These are phyloP conservation scores for Marcusenius ussheri DNA, from an alignment of 2,113 vertebrate species.

Conservation along the genomic window DNA sequence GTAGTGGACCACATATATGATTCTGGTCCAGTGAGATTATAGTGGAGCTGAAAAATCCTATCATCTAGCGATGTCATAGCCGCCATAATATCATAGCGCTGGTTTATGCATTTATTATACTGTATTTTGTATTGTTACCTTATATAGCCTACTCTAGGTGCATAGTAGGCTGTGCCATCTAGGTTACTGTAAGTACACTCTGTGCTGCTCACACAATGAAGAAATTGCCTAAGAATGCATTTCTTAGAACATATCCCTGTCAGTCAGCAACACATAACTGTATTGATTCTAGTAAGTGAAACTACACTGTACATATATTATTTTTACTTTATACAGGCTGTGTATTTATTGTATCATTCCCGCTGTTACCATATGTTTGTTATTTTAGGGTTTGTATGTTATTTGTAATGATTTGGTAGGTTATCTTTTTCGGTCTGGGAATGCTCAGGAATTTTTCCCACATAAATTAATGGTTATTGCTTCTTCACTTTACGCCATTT, in stretches of 20 bases:
- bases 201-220: neutral
- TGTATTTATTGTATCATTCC: neutral
- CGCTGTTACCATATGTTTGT: neutral
- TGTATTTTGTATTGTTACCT: neutral
- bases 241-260: neutral
- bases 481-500: neutral
- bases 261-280: neutral
- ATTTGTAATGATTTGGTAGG: neutral
- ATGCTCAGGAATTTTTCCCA: neutral
- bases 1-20: neutral
- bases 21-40: neutral
- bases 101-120: neutral
- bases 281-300: neutral
- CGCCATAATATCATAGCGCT: no score
- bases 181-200: neutral
- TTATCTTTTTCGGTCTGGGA: neutral
- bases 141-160: neutral
- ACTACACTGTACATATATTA: neutral
- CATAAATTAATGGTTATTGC: neutral
- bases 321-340: neutral
- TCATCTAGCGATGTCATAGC: no score
- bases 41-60: no score
- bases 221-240: neutral
- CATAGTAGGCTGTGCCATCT: neutral
- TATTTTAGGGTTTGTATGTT: neutral